Conservation (phyloP, 2,113 vertebrate species). For the Puffinus mauretanicus region DNA sequence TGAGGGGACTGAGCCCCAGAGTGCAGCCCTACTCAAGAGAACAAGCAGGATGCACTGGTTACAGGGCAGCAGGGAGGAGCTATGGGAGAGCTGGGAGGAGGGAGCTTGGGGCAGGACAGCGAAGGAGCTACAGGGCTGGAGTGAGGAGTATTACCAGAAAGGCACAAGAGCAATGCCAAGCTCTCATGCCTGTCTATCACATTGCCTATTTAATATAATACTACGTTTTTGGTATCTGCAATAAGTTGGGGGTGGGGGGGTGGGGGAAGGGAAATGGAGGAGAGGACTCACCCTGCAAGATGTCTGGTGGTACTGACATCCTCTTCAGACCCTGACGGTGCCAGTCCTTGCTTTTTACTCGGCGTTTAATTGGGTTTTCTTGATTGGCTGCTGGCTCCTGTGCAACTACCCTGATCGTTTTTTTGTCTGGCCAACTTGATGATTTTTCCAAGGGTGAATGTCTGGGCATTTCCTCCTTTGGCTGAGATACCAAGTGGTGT, state of each 20-base stretch:
- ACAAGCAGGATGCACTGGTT: not conserved
- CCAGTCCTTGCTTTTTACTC: slow-evolving; percentile 72
- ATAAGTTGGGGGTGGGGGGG: not conserved
- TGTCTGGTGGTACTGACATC: slow-evolving; percentile 62
- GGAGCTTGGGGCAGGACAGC: not conserved
- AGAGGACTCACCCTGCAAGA: slow-evolving; percentile 28
- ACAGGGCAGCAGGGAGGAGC: not conserved
- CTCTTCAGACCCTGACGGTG: slow-evolving; percentile 74
- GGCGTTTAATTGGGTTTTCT: slow-evolving; percentile 6
- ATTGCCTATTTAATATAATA: not conserved
- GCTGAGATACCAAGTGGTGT: not conserved
- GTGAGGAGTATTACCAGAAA: not conserved
- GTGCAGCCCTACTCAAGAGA: not conserved
- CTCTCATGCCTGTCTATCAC: not conserved
- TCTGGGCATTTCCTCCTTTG: not conserved
- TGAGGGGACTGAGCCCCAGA: not conserved
- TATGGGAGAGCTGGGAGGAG: not conserved
- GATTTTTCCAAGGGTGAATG: slow-evolving; percentile 74
- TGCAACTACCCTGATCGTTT: not conserved
- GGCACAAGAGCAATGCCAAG: not conserved
- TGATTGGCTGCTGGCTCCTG: not conserved
- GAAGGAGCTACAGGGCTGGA: not conserved
- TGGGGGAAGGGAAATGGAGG: not conserved
- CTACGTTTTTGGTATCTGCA: not conserved
- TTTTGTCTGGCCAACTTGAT: slow-evolving; percentile 74